Percentiles rank a stretch among this genome's conserved stretches.
Evolutionary conservation across 2,113 vertebrate species (phyloP).

Genomic region (Tapirus terrestris): DNA sequence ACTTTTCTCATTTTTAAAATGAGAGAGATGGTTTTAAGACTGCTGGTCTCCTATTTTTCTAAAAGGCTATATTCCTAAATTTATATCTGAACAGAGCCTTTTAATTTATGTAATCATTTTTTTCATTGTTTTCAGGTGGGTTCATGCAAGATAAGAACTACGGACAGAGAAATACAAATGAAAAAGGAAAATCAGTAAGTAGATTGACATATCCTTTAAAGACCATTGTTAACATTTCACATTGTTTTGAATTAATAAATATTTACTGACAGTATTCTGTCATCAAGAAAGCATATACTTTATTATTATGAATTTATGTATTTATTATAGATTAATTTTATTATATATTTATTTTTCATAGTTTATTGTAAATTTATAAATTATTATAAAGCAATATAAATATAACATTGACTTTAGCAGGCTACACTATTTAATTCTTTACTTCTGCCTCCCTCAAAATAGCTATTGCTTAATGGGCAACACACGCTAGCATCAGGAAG

Average conservation of each 20-base stretch:
- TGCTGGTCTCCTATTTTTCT: neutral
- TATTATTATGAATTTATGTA: neutral
- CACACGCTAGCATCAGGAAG: neutral
- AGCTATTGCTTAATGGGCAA: constrained; percentile 3
- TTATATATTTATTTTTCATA: neutral
- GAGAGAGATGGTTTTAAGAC: constrained; percentile 13
- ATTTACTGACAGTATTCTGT: constrained; percentile 8
- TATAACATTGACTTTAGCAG: constrained; percentile 1
- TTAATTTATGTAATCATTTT: neutral
- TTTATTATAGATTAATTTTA: neutral
- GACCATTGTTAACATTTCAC: constrained; percentile 32
- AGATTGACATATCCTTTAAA: constrained; percentile 39
- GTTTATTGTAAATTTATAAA: constrained; percentile 10
- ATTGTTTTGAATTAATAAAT: constrained; percentile 35
- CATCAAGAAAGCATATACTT: constrained; percentile 2
- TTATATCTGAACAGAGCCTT: neutral
- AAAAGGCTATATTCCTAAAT: neutral
- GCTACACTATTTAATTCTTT: neutral
- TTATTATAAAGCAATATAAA: constrained; percentile 27
- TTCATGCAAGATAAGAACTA: neutral
- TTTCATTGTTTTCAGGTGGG: constrained; percentile 40
- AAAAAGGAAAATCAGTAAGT: constrained; percentile 68
- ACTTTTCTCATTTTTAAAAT: neutral
- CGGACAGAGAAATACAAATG: constrained; percentile 42
- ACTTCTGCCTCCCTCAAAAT: neutral